These are phyloP conservation scores for Geodia barretti DNA, from an alignment of 37 sponge, comb jelly and placozoan genomes.

Conservation along the genomic window DNA sequence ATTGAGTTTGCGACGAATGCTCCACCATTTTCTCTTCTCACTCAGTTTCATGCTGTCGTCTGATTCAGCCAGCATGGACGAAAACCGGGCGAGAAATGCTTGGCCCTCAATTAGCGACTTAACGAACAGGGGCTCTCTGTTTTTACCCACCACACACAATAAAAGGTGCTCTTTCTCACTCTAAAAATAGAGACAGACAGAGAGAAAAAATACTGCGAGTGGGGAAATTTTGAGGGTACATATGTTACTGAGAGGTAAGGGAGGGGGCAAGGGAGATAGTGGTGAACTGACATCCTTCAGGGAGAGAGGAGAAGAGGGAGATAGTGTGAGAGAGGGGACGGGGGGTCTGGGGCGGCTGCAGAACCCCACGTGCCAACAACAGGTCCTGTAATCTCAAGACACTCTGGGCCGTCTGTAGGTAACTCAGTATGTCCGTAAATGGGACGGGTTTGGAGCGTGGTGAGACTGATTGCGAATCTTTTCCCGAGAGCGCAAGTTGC, in stretches of 20 bases:
- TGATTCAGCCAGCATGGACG: background rate
- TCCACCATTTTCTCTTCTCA: constrained; percentile 54
- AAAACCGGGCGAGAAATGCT: background rate
- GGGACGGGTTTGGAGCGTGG: constrained; percentile 6
- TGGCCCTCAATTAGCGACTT: background rate
- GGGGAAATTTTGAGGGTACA: background rate
- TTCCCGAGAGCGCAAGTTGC: background rate
- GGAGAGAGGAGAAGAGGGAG: constrained; percentile 19
- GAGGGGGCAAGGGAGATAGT: constrained; percentile 26
- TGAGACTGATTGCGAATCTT: background rate
- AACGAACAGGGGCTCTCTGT: background rate
- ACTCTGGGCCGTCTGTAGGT: too few relatives aligned
- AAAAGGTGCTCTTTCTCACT: background rate
- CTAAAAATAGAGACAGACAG: background rate
- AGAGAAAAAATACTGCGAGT: background rate
- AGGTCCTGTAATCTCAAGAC: too few relatives aligned
- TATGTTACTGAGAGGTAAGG: background rate
- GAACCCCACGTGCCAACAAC: background rate
- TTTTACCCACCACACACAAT: background rate
- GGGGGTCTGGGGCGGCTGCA: constrained; percentile 3
- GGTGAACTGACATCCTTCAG: constrained; percentile 31
- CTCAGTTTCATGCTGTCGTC: constrained; percentile 8
- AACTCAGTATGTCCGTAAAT: too few relatives aligned
- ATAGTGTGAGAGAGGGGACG: constrained; percentile 22
- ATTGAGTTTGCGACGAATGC: constrained; percentile 26